phyloP scores from a whole-genome alignment of 37 sponge, comb jelly and placozoan species.

The Beroe ovata region DNA sequence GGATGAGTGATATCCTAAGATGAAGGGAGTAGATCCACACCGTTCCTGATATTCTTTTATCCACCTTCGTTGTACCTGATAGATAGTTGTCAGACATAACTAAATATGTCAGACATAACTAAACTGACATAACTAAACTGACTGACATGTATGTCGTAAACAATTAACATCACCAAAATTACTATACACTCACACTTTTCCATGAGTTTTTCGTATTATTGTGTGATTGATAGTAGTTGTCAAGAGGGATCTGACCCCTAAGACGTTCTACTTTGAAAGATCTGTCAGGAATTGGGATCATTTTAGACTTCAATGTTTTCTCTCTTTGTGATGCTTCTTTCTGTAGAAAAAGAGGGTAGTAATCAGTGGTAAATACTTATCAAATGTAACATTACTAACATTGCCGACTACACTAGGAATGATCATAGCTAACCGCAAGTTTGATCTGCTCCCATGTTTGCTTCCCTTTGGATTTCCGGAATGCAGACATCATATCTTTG shows the following conservation, averaged over 20 bases:
- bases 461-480: background rate
- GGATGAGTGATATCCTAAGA: constrained; percentile 20
- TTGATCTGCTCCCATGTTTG: constrained; percentile 6
- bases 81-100: too few relatives aligned
- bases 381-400: background rate
- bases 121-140: too few relatives aligned
- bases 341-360: too few relatives aligned
- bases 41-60: background rate
- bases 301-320: background rate
- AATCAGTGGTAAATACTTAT: background rate
- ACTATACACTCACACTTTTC: background rate
- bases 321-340: background rate
- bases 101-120: too few relatives aligned
- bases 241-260: constrained; percentile 13
- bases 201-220: background rate
- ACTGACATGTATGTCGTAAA: too few relatives aligned
- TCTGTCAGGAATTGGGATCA: background rate
- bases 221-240: constrained; percentile 24
- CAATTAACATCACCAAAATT: too few relatives aligned
- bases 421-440: constrained; percentile 27
- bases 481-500: background rate
- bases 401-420: too few relatives aligned
- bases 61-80: constrained; percentile 10
- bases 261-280: background rate
- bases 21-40: background rate